Percentiles rank a stretch among this genome's conserved stretches.
Evolutionary conservation across 1,140 invertebrate genomes (phyloP).

Genomic region (Mesaphorura yosii): DNA sequence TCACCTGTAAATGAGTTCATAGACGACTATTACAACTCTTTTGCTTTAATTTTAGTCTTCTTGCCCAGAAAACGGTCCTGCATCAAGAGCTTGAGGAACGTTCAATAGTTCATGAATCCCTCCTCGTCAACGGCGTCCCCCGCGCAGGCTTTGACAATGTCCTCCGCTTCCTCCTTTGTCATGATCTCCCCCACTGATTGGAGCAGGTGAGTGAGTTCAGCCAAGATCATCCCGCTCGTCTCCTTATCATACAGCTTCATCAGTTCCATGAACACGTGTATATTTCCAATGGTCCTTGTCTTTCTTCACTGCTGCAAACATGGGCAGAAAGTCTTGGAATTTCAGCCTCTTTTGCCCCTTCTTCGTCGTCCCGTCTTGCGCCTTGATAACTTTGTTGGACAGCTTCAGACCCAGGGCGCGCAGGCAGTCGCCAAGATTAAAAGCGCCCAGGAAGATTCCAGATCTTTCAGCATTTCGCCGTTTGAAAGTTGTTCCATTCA

Average conservation of each 20-base stretch:
- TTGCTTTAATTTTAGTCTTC: no score
- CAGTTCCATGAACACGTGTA: constrained; percentile 53
- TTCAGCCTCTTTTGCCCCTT: constrained; percentile 43
- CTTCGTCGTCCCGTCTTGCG: no score
- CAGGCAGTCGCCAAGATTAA: no score
- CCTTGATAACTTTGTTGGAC: no score
- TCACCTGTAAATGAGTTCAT: no score
- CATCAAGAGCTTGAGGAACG: no score
- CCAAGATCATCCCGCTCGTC: constrained; percentile 52
- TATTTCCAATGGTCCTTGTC: constrained; percentile 50
- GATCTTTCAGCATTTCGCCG: no score
- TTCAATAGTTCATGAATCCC: constrained; percentile 32
- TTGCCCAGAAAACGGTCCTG: no score
- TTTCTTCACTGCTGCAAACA: constrained; percentile 45
- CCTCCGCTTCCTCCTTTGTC: constrained; percentile 31
- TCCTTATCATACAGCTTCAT: constrained; percentile 55
- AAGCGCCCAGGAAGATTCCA: no score
- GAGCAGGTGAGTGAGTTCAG: constrained; percentile 52
- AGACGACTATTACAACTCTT: no score
- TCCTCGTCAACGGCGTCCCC: constrained; percentile 33
- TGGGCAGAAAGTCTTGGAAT: constrained; percentile 38
- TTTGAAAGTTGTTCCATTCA: no score
- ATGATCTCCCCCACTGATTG: constrained; percentile 39
- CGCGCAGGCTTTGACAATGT: constrained; percentile 32
- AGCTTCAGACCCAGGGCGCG: no score